Base-by-base conservation (phyloP, 2,113 vertebrate genomes). In the Vidua macroura region DNA sequence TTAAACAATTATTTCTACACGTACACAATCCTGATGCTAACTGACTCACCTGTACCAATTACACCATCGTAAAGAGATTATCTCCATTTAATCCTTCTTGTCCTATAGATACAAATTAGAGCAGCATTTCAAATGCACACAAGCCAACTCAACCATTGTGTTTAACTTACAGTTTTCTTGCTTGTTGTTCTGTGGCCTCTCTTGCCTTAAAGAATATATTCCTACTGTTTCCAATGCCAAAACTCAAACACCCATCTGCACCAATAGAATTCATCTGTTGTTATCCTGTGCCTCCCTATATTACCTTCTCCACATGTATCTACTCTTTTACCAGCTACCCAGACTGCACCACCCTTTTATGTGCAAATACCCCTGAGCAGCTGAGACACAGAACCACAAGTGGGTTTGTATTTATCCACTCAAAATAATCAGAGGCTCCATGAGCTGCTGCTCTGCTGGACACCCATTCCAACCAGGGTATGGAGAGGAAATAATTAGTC, bases 1-100 rank as follows among this genome's bases (percentile, higher is more conserved):
- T 96, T 88, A 93, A 88, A 86, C 88, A 96, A 95, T 93, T 93
- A 96, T 92, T 95, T 91, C 95, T 89, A 88, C 56, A 85, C 93
- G 94, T 92, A 90, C 0, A 66, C 53, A 83, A 76, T 93, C 63
- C 66, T 5, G 22, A 67, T 83, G 72, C 70, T 83, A 85, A 93
- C 66, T 94, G 92, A 95, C 48, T 96, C 90, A 96, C 93, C 94
- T 90, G 60, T 68, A 74, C 60, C 0, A 20, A 90, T 86, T 86
- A 93, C 90, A 84, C 83, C 39, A 90, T 63, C 82, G 73, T 90
- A 90, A 97, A 93, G 73, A 49, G 92, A 93, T 96, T 93, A 95
- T 74, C 73, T 82, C 48, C 28, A 69, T 68, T 77, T 93, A 95
- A 93, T 96, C 86, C 85, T 82, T 90, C 41, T 69, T 88, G 87